These are phyloP conservation scores for Anoplophora glabripennis DNA, from an alignment of 1,140 invertebrate genomes.

Conservation along the genomic window DNA sequence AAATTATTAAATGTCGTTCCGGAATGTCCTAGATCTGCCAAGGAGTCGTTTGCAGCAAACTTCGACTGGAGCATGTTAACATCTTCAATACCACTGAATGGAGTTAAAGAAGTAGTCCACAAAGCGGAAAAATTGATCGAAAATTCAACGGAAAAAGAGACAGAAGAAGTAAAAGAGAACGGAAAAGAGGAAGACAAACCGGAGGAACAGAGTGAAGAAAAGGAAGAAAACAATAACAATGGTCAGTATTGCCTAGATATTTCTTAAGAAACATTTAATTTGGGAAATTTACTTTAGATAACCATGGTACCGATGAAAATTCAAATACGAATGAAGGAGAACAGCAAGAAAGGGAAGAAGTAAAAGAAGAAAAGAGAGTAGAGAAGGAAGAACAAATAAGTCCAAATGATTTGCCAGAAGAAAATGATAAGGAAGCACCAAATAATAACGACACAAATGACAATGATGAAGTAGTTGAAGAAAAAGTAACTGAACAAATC, in stretches of 20 bases:
- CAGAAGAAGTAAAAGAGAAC: conserved; percentile 26
- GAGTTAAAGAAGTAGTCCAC: conserved; percentile 50
- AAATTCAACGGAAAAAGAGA: conserved; percentile 22
- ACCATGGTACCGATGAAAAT: not conserved
- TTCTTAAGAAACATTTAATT: not conserved
- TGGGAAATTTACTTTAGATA: not conserved
- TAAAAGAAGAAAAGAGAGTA: conserved; percentile 27
- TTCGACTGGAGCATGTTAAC: conserved; percentile 73
- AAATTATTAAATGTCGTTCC: conserved; percentile 67
- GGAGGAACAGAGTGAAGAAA: conserved; percentile 44
- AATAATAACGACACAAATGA: conserved; percentile 30
- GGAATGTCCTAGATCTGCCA: conserved; percentile 73
- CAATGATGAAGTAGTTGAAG: conserved; percentile 5
- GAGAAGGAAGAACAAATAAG: not conserved
- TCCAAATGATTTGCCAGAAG: not conserved
- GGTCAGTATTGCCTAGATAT: not conserved
- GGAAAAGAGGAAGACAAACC: conserved; percentile 32
- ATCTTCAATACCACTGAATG: conserved; percentile 51
- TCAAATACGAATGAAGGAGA: conserved; percentile 35
- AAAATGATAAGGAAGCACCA: conserved; percentile 9
- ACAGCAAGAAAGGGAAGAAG: conserved; percentile 48
- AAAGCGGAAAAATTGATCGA: conserved; percentile 27
- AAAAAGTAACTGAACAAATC: conserved; percentile 27
- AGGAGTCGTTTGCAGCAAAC: conserved; percentile 60
- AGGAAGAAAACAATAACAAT: conserved; percentile 37